Conservation (phyloP, 2,113 vertebrate species). For the Seriola quinqueradiata region DNA sequence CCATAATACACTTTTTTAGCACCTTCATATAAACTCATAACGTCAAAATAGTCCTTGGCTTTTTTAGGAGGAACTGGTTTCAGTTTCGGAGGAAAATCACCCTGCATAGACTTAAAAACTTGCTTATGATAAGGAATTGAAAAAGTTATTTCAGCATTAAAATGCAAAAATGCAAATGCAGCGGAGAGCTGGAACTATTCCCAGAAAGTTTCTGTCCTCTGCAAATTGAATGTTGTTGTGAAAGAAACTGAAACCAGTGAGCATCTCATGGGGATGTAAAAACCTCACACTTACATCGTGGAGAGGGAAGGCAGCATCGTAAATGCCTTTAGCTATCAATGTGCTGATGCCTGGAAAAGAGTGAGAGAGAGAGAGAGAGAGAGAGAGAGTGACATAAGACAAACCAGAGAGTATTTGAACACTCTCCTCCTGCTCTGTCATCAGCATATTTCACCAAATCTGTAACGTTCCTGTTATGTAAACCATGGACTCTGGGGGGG, state of each 20-base stretch:
- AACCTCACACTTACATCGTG: conserved; percentile 90
- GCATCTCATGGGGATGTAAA: background rate
- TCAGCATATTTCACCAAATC: background rate
- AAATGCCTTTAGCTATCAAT: conserved; percentile 94
- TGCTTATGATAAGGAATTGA: background rate
- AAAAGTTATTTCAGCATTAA: background rate
- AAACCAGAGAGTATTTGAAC: background rate
- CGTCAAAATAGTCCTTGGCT: too few species aligned
- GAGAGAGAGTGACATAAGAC: conserved; percentile 5
- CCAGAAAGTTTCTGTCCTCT: background rate
- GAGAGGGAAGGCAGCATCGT: conserved; percentile 95
- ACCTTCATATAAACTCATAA: background rate
- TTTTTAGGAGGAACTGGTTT: background rate
- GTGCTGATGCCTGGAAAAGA: conserved; percentile 90
- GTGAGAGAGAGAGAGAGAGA: background rate
- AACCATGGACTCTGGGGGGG: background rate
- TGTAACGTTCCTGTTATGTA: background rate
- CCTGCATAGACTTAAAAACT: background rate
- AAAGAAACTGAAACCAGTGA: background rate
- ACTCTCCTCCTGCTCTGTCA: background rate
- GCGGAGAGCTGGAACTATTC: background rate
- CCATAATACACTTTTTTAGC: background rate
- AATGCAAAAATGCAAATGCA: too few species aligned
- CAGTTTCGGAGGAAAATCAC: background rate
- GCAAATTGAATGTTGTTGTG: background rate